These are phyloP conservation scores for Saccostrea echinata DNA, from an alignment of 1,140 invertebrate species.

Conservation along the genomic window DNA sequence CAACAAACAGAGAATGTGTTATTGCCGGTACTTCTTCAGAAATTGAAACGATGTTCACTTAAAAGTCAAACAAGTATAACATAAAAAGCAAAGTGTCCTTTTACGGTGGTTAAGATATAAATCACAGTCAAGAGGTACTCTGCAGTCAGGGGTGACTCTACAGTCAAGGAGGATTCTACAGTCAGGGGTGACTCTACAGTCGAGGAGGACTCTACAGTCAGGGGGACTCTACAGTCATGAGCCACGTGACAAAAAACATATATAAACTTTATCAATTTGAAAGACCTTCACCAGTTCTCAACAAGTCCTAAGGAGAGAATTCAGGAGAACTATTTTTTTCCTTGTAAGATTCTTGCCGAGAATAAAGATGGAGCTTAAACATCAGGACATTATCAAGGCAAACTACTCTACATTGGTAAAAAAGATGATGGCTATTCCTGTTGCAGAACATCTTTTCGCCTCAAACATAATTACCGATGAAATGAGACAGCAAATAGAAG, in stretches of 20 bases:
- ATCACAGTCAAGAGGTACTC: neutral
- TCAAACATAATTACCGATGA: constrained; percentile 36
- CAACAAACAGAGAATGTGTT: too few relatives aligned
- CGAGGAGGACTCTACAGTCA: constrained; percentile 16
- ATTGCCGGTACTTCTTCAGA: too few relatives aligned
- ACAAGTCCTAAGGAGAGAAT: constrained; percentile 1
- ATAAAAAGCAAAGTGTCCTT: too few relatives aligned
- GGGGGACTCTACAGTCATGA: constrained; percentile 18
- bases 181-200: neutral
- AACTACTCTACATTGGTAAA: constrained; percentile 39
- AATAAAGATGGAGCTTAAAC: constrained; percentile 40
- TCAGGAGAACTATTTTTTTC: neutral
- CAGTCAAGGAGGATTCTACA: neutral
- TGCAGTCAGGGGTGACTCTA: neutral
- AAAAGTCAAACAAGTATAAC: too few relatives aligned
- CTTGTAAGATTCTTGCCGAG: constrained; percentile 11
- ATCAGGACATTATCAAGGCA: constrained; percentile 22
- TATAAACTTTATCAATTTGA: constrained; percentile 38
- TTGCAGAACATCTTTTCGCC: constrained; percentile 10
- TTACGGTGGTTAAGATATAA: too few relatives aligned
- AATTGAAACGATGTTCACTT: neutral
- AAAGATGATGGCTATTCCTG: constrained; percentile 37
- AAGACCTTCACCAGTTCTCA: constrained; percentile 2
- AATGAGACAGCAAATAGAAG: constrained; percentile 34
- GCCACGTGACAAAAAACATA: constrained; percentile 34